Base-by-base conservation (phyloP, 2,113 vertebrate species). In the Coturnix japonica region DNA sequence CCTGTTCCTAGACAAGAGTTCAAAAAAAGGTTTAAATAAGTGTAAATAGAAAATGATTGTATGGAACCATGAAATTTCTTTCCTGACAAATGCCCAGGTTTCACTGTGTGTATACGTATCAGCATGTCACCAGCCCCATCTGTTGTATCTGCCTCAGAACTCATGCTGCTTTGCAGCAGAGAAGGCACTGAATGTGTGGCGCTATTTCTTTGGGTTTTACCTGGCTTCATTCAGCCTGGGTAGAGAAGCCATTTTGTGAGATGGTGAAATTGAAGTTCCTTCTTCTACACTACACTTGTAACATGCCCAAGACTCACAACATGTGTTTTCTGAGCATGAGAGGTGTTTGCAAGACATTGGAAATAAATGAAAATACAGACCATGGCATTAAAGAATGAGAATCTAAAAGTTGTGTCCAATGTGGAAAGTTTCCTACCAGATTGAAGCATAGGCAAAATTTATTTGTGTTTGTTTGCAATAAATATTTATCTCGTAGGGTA, bases 101-200 rank as follows among this genome's bases (percentile, higher is more conserved):
- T 91, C 28, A 41, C 33, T 18, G 4, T 51, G 26, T 79, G n/a
- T 54, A 60, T 82, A 54, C 1, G 0, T 41, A 47, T 75, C 89
- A 78, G 15, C 66, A 25, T 81, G 75, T 75, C 85, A 91, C 57
- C 53, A 72, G 59, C 19, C 33, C 63, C 73, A 85, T 79, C 85
- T 87, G 72, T 64, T 85, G 66, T 59, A 7, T 30, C 47, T 81
- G 46, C 33, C 33, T 47, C 64, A 86, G 76, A 79, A 85, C 8
- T 25, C 82, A 33, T 43, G 33, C 8, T 0, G 0, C 59, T 88
- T 67, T 0, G 0, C 28, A 60, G 61, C 25, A 72, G 59, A 72
- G 61, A 37, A 75, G 81, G 14, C 43, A 56, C 63, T 35, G 21
- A 64, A 75, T 2, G 0, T 5, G 13, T 26, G 28, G 19, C 23